Evolutionary conservation across 2,888 invertebrate genomes (phyloP).

Genomic region (Seladonia tumulorum): DNA sequence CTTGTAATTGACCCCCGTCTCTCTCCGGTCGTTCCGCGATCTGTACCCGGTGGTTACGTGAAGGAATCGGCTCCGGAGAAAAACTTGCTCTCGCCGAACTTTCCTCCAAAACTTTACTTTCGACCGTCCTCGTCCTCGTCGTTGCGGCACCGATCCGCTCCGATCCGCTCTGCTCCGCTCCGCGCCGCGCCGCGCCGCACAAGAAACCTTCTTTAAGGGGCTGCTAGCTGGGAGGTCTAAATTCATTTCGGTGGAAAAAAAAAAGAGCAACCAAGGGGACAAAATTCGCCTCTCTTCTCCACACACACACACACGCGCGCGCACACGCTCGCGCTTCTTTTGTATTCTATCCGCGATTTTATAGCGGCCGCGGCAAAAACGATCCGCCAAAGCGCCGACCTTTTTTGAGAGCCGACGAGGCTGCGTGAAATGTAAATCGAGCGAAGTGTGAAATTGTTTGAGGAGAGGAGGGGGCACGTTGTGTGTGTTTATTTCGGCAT

Average conservation of each 20-base stretch:
- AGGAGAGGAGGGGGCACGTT: background rate
- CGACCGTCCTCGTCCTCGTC: conserved; percentile 7
- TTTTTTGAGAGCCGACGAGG: background rate
- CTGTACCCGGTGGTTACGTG: conserved; percentile 52
- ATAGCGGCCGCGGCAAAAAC: background rate
- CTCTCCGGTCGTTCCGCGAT: conserved; percentile 51
- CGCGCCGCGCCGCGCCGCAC: background rate
- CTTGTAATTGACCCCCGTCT: conserved; percentile 75
- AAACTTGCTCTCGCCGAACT: conserved; percentile 55
- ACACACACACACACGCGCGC: background rate
- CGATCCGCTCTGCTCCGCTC: background rate
- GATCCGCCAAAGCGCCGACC: background rate
- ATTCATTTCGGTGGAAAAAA: background rate
- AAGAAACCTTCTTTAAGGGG: conserved; percentile 29
- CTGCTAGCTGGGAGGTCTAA: conserved; percentile 46
- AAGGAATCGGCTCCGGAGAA: conserved; percentile 43
- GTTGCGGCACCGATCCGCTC: background rate
- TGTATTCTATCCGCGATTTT: background rate
- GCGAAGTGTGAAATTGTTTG: background rate
- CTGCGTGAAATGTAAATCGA: background rate
- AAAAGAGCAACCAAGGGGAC: background rate
- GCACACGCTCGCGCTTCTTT: background rate
- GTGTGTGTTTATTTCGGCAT: conserved; percentile 19
- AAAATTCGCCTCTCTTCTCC: background rate
- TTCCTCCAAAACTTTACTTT: conserved; percentile 58